These are phyloP conservation scores for Alosa sapidissima DNA, from an alignment of 2,797 vertebrate genomes.

Conservation along the genomic window DNA sequence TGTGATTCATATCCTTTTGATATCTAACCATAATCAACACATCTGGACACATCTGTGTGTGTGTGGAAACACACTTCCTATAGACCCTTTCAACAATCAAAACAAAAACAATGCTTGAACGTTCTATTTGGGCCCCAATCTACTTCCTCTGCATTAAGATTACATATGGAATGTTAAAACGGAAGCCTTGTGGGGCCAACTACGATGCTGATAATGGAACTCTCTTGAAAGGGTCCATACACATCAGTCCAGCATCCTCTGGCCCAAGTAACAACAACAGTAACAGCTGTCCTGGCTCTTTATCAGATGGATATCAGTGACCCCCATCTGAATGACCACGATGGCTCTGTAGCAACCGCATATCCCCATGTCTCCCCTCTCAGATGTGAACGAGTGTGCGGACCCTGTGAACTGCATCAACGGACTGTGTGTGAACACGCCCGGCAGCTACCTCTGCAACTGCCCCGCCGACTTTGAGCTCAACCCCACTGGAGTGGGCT, in stretches of 20 bases:
- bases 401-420: conserved; percentile 94
- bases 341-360: not conserved
- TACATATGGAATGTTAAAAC: too few relatives aligned
- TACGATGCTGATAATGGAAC: too few relatives aligned
- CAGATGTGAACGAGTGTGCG: conserved; percentile 92
- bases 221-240: too few relatives aligned
- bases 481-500: conserved; percentile 91
- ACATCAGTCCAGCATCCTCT: not conserved
- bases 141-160: too few relatives aligned
- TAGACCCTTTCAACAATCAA: too few relatives aligned
- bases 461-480: conserved; percentile 91
- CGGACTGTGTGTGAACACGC: conserved; percentile 89
- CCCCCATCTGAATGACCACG: not conserved
- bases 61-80: not conserved
- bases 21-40: not conserved
- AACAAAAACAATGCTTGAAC: too few relatives aligned
- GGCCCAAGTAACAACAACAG: not conserved
- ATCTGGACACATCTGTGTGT: not conserved
- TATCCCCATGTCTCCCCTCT: not conserved
- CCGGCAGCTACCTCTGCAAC: conserved; percentile 88
- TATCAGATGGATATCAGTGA: not conserved
- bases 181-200: too few relatives aligned
- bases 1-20: not conserved
- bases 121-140: too few relatives aligned
- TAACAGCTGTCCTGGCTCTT: not conserved